Base-by-base conservation (phyloP, 53 echinoderm and acorn worm species). In the Antedon mediterranea region DNA sequence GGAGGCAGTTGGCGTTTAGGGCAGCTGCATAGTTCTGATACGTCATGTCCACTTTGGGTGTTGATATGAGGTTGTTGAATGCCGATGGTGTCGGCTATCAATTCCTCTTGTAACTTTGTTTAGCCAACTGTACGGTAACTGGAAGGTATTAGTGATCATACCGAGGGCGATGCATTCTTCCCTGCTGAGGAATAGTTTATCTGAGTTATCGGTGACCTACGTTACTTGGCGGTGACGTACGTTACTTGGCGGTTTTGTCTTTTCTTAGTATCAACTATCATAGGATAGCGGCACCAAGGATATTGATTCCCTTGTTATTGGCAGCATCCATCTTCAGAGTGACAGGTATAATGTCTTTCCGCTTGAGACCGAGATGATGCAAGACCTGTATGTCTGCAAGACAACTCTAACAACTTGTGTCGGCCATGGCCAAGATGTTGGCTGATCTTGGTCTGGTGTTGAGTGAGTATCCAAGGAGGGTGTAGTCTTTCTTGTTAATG, bases 271-370 rank as follows among this genome's bases (percentile, higher is more conserved):
- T n/a, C n/a, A n/a, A n/a, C n/a, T n/a, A n/a, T n/a, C n/a, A n/a
- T n/a, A n/a, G n/a, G n/a, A n/a, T n/a, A n/a, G n/a, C n/a, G n/a
- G n/a, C n/a, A n/a, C n/a, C n/a, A n/a, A n/a, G n/a, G n/a, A n/a
- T n/a, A n/a, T n/a, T n/a, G n/a, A n/a, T n/a, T n/a, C n/a, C n/a
- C 31, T 41, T 28, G 9, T 29, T 30, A 70, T 43, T 76, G 74
- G 74, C 32, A 29, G 79, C 84, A 70, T 76, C 74, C 84, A 88
- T 88, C 31, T 84, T 77, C 81, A 84, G 73, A 14, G 81, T 77
- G 78, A 88, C 88, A 26, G 81, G 88, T 72, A 88, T 84, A 73
- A 88, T 81, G 75, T 88, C 80, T 29, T 70, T 73, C 71, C 34
- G 77, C 23, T 44, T 43, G 31, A 88, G 57, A 1, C 57, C 57